phyloP scores from a whole-genome alignment of 2,797 vertebrate species.

The Arnoldichthys spilopterus region DNA sequence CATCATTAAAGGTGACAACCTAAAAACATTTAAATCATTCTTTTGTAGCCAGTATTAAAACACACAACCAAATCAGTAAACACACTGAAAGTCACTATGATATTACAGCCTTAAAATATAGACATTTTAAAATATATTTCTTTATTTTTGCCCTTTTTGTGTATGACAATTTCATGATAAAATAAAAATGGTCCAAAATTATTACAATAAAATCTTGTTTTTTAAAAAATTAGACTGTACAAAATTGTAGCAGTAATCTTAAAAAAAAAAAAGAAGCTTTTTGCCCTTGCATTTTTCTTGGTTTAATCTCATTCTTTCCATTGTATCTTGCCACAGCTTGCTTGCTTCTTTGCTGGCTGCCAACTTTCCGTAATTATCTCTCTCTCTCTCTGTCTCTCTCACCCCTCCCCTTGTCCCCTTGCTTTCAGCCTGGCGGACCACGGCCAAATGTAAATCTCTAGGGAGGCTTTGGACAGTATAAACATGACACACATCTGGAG shows the following conservation, averaged over 20 bases:
- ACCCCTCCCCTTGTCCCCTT: background rate
- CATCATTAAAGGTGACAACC: background rate
- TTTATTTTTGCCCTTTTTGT: no score
- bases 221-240: no score
- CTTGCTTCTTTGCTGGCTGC: conserved; percentile 47
- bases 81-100: background rate
- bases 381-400: conserved; percentile 21
- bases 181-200: no score
- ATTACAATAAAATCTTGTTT: no score
- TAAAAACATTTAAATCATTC: background rate
- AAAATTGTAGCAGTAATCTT: background rate
- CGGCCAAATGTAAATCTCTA: conserved; percentile 60
- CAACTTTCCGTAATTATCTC: conserved; percentile 58
- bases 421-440: conserved; percentile 2
- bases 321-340: conserved; percentile 54
- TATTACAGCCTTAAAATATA: no score
- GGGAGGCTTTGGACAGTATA: conserved; percentile 59
- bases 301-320: conserved; percentile 64
- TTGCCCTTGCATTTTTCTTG: conserved; percentile 58
- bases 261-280: conserved; percentile 33
- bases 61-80: background rate
- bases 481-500: conserved; percentile 68
- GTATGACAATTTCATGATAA: no score
- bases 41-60: background rate
- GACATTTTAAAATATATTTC: no score